phyloP scores from a whole-genome alignment of 2,113 vertebrate species.

The Melanostigma gelatinosum region DNA sequence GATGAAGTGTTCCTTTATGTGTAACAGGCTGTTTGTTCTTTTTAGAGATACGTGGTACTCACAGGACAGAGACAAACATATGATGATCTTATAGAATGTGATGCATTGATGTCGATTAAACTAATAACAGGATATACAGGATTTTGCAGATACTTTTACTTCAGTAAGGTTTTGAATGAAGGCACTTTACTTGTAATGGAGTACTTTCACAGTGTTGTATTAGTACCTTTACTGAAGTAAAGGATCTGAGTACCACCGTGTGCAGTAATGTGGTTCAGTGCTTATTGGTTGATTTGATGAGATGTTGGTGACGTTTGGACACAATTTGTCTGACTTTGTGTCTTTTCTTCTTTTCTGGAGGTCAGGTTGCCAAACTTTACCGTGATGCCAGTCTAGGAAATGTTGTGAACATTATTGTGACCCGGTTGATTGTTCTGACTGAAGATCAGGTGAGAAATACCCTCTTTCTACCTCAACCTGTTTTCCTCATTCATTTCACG shows the following conservation, averaged over 20 bases:
- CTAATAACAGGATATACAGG: not conserved
- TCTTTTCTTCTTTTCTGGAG: conserved; percentile 99
- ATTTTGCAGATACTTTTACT: not conserved
- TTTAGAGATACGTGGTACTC: not conserved
- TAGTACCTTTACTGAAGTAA: not conserved
- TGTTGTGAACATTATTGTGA: conserved; percentile 99
- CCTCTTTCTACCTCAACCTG: not conserved
- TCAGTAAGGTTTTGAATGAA: not conserved
- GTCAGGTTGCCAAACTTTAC: conserved; percentile 99
- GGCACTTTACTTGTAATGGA: not conserved
- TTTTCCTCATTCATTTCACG: not conserved
- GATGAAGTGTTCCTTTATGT: too few relatives aligned
- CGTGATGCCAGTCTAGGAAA: conserved; percentile 99
- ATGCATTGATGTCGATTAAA: not conserved
- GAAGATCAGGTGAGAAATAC: conserved; percentile 93
- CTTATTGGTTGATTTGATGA: not conserved
- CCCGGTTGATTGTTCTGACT: conserved; percentile 96
- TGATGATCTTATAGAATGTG: not conserved
- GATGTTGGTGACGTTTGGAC: conserved; percentile 8
- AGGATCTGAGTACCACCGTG: not conserved
- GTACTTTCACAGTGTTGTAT: not conserved
- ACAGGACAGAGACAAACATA: not conserved
- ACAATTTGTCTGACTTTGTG: conserved; percentile 98
- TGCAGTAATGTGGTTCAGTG: not conserved
- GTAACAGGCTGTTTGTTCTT: not conserved